Evolutionary conservation across 2,113 vertebrate genomes (phyloP).

Genomic region (Himantopus leucocephalus): DNA sequence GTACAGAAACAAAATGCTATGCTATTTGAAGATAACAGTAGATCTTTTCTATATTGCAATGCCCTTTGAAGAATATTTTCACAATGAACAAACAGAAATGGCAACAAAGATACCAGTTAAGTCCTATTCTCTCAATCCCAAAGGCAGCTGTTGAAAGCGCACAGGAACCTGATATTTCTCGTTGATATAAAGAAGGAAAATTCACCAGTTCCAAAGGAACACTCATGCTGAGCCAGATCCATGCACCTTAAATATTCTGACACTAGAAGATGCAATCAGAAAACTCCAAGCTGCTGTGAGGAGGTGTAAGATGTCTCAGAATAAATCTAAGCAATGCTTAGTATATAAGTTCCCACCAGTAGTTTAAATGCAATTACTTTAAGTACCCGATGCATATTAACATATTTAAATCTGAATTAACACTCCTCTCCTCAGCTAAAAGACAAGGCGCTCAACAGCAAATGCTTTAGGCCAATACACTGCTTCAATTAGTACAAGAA

Average conservation of each 20-base stretch:
- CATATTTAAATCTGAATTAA: neutral
- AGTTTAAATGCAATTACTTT: neutral
- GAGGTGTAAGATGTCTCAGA: neutral
- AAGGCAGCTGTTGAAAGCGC: neutral
- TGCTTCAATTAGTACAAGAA: neutral
- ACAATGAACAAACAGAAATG: neutral
- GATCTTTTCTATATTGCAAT: neutral
- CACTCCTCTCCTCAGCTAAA: neutral
- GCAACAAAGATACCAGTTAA: neutral
- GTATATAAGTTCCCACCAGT: neutral
- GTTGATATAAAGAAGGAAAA: neutral
- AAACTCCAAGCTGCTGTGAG: neutral
- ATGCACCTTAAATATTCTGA: neutral
- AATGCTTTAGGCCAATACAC: neutral
- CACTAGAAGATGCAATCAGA: neutral
- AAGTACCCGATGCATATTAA: neutral
- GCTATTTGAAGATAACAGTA: neutral
- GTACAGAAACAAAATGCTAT: neutral
- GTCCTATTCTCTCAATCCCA: neutral
- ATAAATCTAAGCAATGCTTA: neutral
- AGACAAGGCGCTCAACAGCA: neutral
- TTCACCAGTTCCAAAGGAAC: neutral
- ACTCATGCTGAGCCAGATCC: neutral
- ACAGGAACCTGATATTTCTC: neutral
- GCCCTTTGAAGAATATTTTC: neutral